Evolutionary conservation across 2,888 invertebrate species (phyloP), one percentile per base, ranked within the genome.

Genomic region (Cactoblastis cactorum): DNA sequence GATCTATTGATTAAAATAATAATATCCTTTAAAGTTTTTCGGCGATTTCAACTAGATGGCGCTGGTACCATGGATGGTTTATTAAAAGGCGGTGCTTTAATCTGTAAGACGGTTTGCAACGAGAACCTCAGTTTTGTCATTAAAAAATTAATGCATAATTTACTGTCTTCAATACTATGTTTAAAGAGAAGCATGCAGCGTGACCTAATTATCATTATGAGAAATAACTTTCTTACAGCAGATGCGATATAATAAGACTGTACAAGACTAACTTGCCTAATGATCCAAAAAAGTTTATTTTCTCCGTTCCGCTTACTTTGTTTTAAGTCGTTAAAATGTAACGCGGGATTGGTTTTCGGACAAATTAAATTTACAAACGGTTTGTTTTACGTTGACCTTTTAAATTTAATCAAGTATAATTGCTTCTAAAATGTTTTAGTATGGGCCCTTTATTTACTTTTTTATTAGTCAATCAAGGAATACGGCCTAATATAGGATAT

Each of bases 281-380:
- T 43, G 43, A 28, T 28, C 43, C 43, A 11, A 15, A 17, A 17
- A 9, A 43, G 43, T 41, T 12, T 14, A 41, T 17, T 43, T 43
- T 17, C 43, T 43, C 28, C 43, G 43, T 43, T 43, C 43, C 43
- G 28, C 28, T 43, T 17, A 28, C 43, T 43, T 43, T 43, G 28
- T 14, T 43, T 0, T 15, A 43, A 43, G 28, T 43, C 43, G 43
- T 43, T 43, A 43, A 43, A 43, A 43, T 24, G 49, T 12, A 41
- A 49, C 18, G 35, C 35, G 32, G 24, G 33, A 38, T 50, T 53
- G 53, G 53, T 52, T 53, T 52, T 50, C 14, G n/a, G 28, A 43
- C n/a, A 17, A 28, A 43, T 43, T 43, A 38, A 19, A 38, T 17
- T 37, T 5, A 17, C 9, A 37, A n/a, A 15, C 5, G 15, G 8